These are phyloP conservation scores for Ispidina picta DNA, from an alignment of 2,797 vertebrate genomes.

Conservation along the genomic window DNA sequence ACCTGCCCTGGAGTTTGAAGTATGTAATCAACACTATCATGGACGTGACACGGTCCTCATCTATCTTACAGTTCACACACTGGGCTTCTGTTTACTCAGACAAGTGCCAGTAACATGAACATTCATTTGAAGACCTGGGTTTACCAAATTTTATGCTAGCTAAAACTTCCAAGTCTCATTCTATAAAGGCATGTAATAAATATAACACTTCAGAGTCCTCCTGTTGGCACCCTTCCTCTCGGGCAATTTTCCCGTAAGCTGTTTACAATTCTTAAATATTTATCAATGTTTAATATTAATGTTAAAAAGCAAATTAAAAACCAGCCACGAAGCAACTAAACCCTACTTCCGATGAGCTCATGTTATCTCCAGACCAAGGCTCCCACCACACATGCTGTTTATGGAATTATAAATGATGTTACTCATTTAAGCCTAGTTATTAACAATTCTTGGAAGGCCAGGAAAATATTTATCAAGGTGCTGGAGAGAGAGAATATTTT, in stretches of 20 bases:
- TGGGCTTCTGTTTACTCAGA: not conserved
- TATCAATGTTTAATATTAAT: slow-evolving; percentile 44
- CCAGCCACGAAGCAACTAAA: not conserved
- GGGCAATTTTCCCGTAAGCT: not conserved
- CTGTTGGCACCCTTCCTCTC: slow-evolving; percentile 12
- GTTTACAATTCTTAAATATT: slow-evolving; percentile 51
- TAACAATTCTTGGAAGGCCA: slow-evolving; percentile 41
- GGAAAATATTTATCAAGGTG: slow-evolving; percentile 34
- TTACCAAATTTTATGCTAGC: not conserved
- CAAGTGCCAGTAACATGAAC: not conserved
- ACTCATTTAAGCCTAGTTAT: slow-evolving; percentile 10
- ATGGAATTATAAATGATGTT: slow-evolving; percentile 8
- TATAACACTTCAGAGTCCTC: not conserved
- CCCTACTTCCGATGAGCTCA: not conserved
- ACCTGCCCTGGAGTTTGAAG: not conserved
- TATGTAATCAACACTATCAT: not conserved
- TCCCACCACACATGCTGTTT: not conserved
- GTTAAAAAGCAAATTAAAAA: slow-evolving; percentile 40
- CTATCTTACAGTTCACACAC: not conserved
- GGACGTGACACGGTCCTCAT: not conserved
- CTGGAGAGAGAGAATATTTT: not conserved
- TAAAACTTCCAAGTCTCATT: not conserved
- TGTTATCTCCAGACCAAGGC: not conserved
- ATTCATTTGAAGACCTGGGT: not conserved
- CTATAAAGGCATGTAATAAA: slow-evolving; percentile 26